Evolutionary conservation across 2,113 vertebrate species (phyloP), one percentile per base, ranked within the genome.

Genomic region (Burhinus oedicnemus): DNA sequence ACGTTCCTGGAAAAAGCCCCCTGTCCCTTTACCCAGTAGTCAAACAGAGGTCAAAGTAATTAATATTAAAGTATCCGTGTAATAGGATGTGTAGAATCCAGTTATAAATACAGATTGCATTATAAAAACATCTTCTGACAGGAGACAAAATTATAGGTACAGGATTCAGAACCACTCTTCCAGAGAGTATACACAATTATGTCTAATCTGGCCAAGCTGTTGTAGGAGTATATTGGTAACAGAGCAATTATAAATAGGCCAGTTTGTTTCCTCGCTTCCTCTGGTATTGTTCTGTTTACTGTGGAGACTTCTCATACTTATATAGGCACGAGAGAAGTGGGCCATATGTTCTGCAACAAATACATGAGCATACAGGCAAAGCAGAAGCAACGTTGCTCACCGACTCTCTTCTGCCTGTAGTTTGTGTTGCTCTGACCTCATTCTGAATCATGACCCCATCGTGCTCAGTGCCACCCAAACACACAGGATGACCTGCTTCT

Each of bases 91-190:
- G 32, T 69, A 70, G 52, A 92, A 95, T 82, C n/a, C 64, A 90
- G 60, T 91, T 85, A 85, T 42, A 86, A 77, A 83, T 61, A 81
- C 42, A 83, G 83, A 86, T 71, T 85, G 30, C 30, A 51, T 90
- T 95, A 71, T 40, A 90, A 87, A 95, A 97, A 11, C 55, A 76
- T 47, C 54, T 66, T 84, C 62, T 94, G 80, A 81, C 29, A 83
- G 75, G 54, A 80, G 22, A 75, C 40, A 82, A 89, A 90, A 84
- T 90, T 83, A 83, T 45, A 74, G 40, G 51, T 55, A 55, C 38
- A 60, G 51, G 65, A 92, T 74, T 87, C 94, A 93, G 62, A 82
- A 76, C 61, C 21, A 26, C 40, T 83, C 17, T 92, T 76, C 40
- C 83, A 85, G 65, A 85, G 42, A 76, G 23, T 40, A 45, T 45